A percentile compares a stretch with the other conserved stretches of the same genome.
Evolutionary conservation across 2,113 vertebrate species (phyloP).

Genomic region (Colius striatus): DNA sequence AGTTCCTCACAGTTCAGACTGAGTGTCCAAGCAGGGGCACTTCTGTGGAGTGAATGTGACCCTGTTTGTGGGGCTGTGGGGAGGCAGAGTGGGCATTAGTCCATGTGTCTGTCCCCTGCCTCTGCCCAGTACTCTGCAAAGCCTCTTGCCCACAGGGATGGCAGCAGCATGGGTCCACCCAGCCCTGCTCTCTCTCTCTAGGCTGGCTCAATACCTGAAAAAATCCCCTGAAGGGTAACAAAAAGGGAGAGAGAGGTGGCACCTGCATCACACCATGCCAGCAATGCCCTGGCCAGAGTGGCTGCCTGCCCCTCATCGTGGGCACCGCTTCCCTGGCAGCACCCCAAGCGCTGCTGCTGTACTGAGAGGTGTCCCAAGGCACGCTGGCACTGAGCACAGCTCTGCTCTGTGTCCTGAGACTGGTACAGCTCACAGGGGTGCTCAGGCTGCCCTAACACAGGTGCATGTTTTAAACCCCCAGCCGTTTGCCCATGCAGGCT

Average conservation of each 20-base stretch:
- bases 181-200: not conserved
- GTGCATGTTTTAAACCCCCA: not conserved
- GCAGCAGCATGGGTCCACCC: not conserved
- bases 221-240: rapidly evolving
- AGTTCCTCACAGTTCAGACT: not conserved
- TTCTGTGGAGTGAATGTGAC: not conserved
- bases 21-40: not conserved
- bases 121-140: not conserved
- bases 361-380: not conserved
- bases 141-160: not conserved
- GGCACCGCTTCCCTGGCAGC: not conserved
- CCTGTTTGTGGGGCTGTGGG: rapidly evolving
- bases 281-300: rapidly evolving
- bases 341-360: not conserved
- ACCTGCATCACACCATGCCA: not conserved
- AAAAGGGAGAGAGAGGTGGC: not conserved
- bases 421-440: not conserved
- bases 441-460: not conserved
- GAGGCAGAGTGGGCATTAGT: not conserved
- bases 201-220: not conserved
- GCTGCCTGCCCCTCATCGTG: not conserved
- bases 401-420: not conserved
- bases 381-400: not conserved
- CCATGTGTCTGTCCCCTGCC: not conserved
- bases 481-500: not conserved